Evolutionary conservation across 2,888 invertebrate species (phyloP).

Genomic region (Caenorhabditis drosophilae): DNA sequence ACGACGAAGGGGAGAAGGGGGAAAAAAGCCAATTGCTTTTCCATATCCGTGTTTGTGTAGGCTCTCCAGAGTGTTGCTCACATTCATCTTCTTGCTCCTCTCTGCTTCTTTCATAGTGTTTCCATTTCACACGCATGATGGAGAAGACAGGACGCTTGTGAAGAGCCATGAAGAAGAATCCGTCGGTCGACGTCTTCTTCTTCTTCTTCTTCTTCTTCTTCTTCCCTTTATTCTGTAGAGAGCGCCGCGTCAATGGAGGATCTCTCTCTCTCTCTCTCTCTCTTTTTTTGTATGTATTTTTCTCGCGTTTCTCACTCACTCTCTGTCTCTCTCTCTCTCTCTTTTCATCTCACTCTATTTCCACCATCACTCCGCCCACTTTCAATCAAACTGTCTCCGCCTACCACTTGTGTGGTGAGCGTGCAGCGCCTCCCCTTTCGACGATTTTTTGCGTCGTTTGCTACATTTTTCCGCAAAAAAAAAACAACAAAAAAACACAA

Average conservation of each 20-base stretch:
- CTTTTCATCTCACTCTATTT: constrained; percentile 5
- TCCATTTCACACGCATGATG: constrained; percentile 11
- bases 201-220: constrained; percentile 17
- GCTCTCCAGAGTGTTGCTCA: constrained; percentile 24
- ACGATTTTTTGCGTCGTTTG: too few relatives aligned
- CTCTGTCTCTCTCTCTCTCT: too few relatives aligned
- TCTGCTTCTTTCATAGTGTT: constrained; percentile 4
- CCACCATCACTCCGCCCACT: constrained; percentile 9
- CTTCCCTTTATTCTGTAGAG: too few relatives aligned
- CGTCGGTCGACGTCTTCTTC: too few relatives aligned
- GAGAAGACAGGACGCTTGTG: constrained; percentile 2
- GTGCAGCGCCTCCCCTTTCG: too few relatives aligned
- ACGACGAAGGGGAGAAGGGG: too few relatives aligned
- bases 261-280: too few relatives aligned
- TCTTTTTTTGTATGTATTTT: too few relatives aligned
- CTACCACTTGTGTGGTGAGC: constrained; percentile 1
- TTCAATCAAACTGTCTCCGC: constrained; percentile 19
- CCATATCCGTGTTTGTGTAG: constrained; percentile 19
- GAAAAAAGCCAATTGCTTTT: constrained; percentile 21
- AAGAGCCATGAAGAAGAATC: background rate
- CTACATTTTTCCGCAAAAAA: too few relatives aligned
- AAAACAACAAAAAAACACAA: too few relatives aligned
- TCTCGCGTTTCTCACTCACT: too few relatives aligned
- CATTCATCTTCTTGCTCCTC: constrained; percentile 12
- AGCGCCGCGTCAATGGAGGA: too few relatives aligned